Evolutionary conservation across 2,797 vertebrate genomes (phyloP), one percentile per base, ranked within the genome.

Genomic region (Intellagama lesueurii): DNA sequence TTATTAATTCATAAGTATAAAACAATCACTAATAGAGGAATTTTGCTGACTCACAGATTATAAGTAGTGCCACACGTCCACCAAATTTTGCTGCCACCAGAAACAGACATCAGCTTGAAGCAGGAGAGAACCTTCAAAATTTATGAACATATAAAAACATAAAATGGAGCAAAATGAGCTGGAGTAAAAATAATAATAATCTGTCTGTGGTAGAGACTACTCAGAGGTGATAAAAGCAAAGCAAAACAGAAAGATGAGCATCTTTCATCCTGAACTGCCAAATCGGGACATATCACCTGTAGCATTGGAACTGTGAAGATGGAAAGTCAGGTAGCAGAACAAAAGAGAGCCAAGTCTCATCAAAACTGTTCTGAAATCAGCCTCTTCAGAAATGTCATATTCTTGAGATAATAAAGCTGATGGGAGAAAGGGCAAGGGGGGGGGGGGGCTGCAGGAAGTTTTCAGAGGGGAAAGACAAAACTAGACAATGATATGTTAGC

Each of bases 1-100:
- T 92, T 90, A 19, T 73, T 90, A 14, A 6, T 91, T 0, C 88
- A 16, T 91, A 4, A 26, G 52, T 1, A 75, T 35, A 85, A 69
- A 75, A 70, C 12, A 86, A 0, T 0, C 26, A 78, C 30, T 16
- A 91, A 4, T 69, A 0, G 49, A 81, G 19, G 0, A 89, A 77
- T 85, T 68, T 82, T 85, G 35, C 77, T 85, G n/a, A 84, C 87
- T 91, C 60, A 47, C 0, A 49, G n/a, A 47, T 82, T 35, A 1
- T 1, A 68, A 22, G 0, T 5, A 83, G 88, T 70, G 49, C 0
- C n/a, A 73, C 70, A 73, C 16, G 32, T 22, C 14, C 14, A 24
- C 22, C n/a, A 89, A 75, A 11, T 28, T 87, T 0, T 24, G 19
- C 19, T 8, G 68, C 68, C n/a, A 84, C 40, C 22, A 83, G 35